These are phyloP conservation scores for Drosophila affinis DNA, from an alignment of 2,888 invertebrate species.

Conservation along the genomic window DNA sequence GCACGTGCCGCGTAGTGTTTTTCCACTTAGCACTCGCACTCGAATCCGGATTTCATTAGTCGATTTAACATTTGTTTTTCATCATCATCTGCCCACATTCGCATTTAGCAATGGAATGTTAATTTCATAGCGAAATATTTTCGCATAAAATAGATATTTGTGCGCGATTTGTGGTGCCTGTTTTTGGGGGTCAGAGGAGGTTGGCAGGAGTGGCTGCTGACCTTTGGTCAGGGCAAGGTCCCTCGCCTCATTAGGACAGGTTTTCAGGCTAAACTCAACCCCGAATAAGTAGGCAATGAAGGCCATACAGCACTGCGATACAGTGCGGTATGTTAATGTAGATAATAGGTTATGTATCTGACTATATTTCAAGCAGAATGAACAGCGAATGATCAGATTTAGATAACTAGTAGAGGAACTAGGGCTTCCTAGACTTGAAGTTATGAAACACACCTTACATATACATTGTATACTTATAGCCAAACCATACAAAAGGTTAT, in stretches of 20 bases:
- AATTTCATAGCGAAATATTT: slow-evolving; percentile 34
- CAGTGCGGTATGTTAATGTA: too few species aligned
- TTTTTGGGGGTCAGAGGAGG: slow-evolving; percentile 26
- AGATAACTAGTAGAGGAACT: too few species aligned
- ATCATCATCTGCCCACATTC: not conserved
- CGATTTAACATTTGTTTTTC: slow-evolving; percentile 32
- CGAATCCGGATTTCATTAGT: slow-evolving; percentile 28
- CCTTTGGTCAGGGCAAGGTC: not conserved
- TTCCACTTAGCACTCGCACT: slow-evolving; percentile 27
- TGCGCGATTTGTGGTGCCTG: not conserved
- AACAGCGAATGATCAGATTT: too few species aligned
- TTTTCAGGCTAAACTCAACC: not conserved
- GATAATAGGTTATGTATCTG: too few species aligned
- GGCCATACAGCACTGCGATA: not conserved
- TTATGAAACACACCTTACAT: not conserved
- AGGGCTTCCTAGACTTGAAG: not conserved
- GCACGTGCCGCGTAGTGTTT: slow-evolving; percentile 16
- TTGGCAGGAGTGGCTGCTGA: slow-evolving; percentile 1
- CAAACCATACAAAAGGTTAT: not conserved
- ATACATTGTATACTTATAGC: not conserved
- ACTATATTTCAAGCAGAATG: too few species aligned
- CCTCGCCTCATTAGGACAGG: not conserved
- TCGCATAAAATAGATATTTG: slow-evolving; percentile 15
- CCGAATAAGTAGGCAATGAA: slow-evolving; percentile 29
- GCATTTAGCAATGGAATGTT: slow-evolving; percentile 33